Conservation (phyloP, 2,113 vertebrate species). For the Hepsetus odoe region DNA sequence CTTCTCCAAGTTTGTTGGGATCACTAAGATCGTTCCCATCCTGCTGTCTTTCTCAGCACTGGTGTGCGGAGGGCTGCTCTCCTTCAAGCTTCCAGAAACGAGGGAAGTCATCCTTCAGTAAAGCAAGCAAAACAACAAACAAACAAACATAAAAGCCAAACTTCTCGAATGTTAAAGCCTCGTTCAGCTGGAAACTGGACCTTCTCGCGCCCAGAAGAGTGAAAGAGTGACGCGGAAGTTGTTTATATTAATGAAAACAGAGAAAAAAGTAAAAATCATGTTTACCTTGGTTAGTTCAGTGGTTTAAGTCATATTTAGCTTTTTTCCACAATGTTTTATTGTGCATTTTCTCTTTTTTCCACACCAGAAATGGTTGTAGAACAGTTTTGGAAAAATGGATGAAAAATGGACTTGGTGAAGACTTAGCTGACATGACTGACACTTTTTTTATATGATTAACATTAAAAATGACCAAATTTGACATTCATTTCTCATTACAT, state of each 20-base stretch:
- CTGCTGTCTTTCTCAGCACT: slow-evolving; percentile 91
- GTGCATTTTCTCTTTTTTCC: not conserved
- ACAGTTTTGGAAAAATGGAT: too few relatives aligned
- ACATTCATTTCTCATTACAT: too few relatives aligned
- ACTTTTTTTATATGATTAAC: too few relatives aligned
- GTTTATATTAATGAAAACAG: not conserved
- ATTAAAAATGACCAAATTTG: too few relatives aligned
- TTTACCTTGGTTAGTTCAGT: not conserved
- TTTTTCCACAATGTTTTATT: not conserved
- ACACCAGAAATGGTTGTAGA: too few relatives aligned
- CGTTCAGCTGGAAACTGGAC: slow-evolving; percentile 35
- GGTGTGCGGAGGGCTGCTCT: slow-evolving; percentile 90
- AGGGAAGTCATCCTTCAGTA: slow-evolving; percentile 92
- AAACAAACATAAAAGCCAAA: slow-evolving; percentile 75
- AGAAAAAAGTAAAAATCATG: slow-evolving; percentile 13
- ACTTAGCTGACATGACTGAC: too few relatives aligned
- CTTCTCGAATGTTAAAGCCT: slow-evolving; percentile 43
- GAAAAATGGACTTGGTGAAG: too few relatives aligned
- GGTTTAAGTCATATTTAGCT: not conserved
- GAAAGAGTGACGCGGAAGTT: not conserved
- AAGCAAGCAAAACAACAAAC: slow-evolving; percentile 65
- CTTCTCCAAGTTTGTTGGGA: slow-evolving; percentile 92
- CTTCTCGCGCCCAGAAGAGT: not conserved
- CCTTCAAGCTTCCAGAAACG: slow-evolving; percentile 93
- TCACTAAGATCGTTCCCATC: slow-evolving; percentile 94